Evolutionary conservation across 2,888 invertebrate species (phyloP), one percentile per base, ranked within the genome.

Genomic region (Atherix ibis): DNA sequence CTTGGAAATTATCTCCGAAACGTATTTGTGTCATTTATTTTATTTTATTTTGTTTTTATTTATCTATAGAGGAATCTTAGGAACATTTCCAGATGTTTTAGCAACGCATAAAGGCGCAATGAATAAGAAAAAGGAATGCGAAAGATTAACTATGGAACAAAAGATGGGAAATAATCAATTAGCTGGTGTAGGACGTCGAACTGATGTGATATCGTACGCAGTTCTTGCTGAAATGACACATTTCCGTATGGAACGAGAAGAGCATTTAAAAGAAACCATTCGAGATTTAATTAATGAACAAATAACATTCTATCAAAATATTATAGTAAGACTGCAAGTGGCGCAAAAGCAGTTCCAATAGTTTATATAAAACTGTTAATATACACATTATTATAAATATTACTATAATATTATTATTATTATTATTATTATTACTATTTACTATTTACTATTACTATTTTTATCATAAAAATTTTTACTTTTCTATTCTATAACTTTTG

Each of bases 191-290:
- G 67, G 78, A 41, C 71, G 79, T 45, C 71, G 91, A 48, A 84
- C 88, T 2, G 94, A 97, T 58, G 75, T 88, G 12, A 79, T 95
- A 50, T 88, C 92, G 1, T 94, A 92, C 55, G 79, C 89, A 2
- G 73, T 91, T 40, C 71, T 95, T 56, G 92, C 95, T 35, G 97
- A 98, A 68, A 77, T 95, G 47, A 79, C 81, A 47, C 89, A 95
- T 58, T 94, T 97, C 56, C 88, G 91, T 54, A 62, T 68, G 17
- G 89, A 92, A 53, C 70, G 91, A 44, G 80, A 85, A 29, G 69
- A 70, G 26, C 92, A 97, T 63, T 71, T 91, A 46, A 85, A 82
- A 51, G 67, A 70, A 35, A 78, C 88, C 31, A 82, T 95, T 72
- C 82, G 83, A 53, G 72, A 70, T 40, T 94, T 87, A 57, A 68